A percentile compares a stretch with the other conserved stretches of the same genome.
phyloP scores from a whole-genome alignment of 92 coral and sea anemone species.

The Heliopora coerulea region DNA sequence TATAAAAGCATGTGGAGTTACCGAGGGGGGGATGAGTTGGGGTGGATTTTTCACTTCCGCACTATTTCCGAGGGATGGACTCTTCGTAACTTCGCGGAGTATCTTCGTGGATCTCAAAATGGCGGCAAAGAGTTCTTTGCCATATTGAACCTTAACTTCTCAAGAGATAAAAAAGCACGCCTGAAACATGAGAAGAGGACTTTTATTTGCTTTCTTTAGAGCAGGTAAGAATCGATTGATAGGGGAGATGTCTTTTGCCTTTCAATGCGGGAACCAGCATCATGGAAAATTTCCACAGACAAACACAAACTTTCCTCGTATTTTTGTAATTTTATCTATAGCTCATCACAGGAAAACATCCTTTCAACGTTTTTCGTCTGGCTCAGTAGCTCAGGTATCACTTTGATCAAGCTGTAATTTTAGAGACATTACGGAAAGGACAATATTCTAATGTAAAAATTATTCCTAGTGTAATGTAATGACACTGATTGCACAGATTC shows the following conservation, averaged over 20 bases:
- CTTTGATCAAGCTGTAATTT: no score
- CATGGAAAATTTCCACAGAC: no score
- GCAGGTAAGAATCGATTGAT: not conserved
- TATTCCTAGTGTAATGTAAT: no score
- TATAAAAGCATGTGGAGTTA: no score
- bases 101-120: not conserved
- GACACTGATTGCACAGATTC: no score
- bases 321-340: slow-evolving; percentile 2
- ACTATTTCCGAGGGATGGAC: no score
- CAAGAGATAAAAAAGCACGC: not conserved
- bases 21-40: no score
- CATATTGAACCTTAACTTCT: not conserved
- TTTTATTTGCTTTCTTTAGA: not conserved
- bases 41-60: no score
- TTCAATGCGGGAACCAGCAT: no score
- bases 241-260: not conserved
- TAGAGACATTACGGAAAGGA: no score
- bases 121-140: not conserved
- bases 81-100: not conserved
- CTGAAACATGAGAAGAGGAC: not conserved
- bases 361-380: not conserved
- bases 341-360: not conserved
- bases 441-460: no score
- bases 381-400: not conserved
- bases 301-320: no score